Conservation (phyloP, 2,113 vertebrate genomes). For the Paralichthys olivaceus region DNA sequence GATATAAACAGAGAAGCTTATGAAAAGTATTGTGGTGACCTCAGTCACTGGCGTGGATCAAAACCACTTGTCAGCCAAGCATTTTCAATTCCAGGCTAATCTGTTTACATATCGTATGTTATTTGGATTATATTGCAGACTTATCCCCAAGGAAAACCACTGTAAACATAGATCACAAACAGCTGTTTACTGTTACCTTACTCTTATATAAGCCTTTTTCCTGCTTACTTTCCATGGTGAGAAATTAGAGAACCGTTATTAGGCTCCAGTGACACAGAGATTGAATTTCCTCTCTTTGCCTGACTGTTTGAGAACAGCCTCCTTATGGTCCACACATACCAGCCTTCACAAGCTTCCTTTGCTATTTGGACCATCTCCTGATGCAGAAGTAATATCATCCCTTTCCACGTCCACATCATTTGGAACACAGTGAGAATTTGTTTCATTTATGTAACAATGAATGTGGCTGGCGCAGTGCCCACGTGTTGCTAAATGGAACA, state of each 20-base stretch:
- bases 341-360: constrained; percentile 62
- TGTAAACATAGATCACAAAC: constrained; percentile 64
- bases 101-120: constrained; percentile 68
- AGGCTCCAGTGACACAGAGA: constrained; percentile 61
- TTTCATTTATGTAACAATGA: constrained; percentile 78
- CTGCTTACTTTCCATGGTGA: constrained; percentile 68
- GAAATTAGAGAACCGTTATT: constrained; percentile 67
- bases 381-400: constrained; percentile 69
- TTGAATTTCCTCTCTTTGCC: constrained; percentile 62
- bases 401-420: constrained; percentile 74
- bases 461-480: constrained; percentile 67
- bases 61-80: constrained; percentile 65
- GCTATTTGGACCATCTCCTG: constrained; percentile 60
- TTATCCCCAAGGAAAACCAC: constrained; percentile 63
- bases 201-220: constrained; percentile 59
- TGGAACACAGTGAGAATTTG: constrained; percentile 72
- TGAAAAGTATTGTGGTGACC: constrained; percentile 52
- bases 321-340: constrained; percentile 55
- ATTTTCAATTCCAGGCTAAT: constrained; percentile 68
- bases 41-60: constrained; percentile 66
- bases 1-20: constrained; percentile 48
- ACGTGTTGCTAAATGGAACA: constrained; percentile 69
- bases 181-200: constrained; percentile 68
- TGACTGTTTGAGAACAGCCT: constrained; percentile 47
- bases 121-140: constrained; percentile 66